A percentile compares a stretch with the other conserved stretches of the same genome.
These are phyloP conservation scores for Adineta ricciae DNA, from an alignment of 2,888 invertebrate species.

Conservation along the genomic window DNA sequence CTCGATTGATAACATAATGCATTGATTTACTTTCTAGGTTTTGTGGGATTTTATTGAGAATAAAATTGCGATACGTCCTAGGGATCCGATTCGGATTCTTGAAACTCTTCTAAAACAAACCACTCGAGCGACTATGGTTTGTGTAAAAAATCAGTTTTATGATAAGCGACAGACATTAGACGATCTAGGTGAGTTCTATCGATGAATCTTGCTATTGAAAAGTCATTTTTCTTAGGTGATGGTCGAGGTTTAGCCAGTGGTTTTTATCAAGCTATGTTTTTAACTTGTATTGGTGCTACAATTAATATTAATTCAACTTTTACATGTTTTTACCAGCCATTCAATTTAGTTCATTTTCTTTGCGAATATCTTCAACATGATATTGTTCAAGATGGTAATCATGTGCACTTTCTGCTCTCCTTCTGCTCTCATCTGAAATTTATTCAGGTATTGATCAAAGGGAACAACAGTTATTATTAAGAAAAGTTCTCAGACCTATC, in stretches of 20 bases:
- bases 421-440: not conserved
- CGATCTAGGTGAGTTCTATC: not conserved
- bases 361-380: slow-evolving; percentile 1
- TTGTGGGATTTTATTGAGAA: slow-evolving; percentile 8
- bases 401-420: too few relatives aligned
- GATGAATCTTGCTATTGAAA: too few relatives aligned
- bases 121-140: not conserved
- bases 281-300: not conserved
- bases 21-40: not conserved
- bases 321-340: slow-evolving; percentile 13
- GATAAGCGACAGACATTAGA: not conserved
- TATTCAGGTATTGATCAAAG: not conserved
- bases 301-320: not conserved
- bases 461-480: slow-evolving; percentile 3
- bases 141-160: slow-evolving; percentile 16
- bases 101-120: not conserved
- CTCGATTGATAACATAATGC: not conserved
- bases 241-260: not conserved
- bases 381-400: not conserved
- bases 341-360: not conserved
- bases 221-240: not conserved
- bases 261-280: slow-evolving; percentile 17
- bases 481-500: not conserved
- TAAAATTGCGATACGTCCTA: not conserved
- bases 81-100: not conserved